Evolutionary conservation across 2,888 invertebrate genomes (phyloP).

Genomic region (Autographa pulchrina): DNA sequence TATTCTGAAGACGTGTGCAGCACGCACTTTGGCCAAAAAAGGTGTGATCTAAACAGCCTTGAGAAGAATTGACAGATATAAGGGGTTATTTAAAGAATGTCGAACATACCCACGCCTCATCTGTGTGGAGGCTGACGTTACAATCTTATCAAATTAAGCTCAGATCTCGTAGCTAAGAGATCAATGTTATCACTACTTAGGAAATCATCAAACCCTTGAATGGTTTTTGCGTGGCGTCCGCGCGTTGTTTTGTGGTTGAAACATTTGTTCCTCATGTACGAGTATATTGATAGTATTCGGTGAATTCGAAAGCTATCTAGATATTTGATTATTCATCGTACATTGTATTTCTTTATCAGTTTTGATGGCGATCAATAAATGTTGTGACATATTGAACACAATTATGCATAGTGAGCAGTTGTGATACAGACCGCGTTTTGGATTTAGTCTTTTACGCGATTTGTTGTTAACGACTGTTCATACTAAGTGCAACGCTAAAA

Average conservation of each 20-base stretch:
- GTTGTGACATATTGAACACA: neutral
- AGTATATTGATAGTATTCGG: neutral
- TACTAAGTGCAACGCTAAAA: neutral
- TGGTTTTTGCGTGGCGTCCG: conserved; percentile 1
- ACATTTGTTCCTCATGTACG: neutral
- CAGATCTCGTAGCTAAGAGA: conserved; percentile 21
- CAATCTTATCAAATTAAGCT: conserved; percentile 35
- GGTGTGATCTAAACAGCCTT: neutral
- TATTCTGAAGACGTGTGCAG: no score
- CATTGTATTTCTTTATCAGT: neutral
- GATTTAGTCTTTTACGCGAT: neutral
- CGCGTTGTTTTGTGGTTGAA: neutral
- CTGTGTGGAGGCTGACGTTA: conserved; percentile 27
- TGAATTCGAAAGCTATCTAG: neutral
- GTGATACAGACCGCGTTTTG: neutral
- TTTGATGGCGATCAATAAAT: neutral
- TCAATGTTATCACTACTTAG: neutral
- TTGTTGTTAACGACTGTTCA: no score
- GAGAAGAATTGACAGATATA: neutral
- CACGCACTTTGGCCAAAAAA: neutral
- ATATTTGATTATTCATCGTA: neutral
- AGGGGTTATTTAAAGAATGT: conserved; percentile 9
- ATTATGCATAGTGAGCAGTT: neutral
- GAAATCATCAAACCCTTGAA: conserved; percentile 18
- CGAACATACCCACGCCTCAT: conserved; percentile 11